These are phyloP conservation scores for Caradrina kadenii DNA, from an alignment of 2,888 invertebrate genomes.

Conservation along the genomic window DNA sequence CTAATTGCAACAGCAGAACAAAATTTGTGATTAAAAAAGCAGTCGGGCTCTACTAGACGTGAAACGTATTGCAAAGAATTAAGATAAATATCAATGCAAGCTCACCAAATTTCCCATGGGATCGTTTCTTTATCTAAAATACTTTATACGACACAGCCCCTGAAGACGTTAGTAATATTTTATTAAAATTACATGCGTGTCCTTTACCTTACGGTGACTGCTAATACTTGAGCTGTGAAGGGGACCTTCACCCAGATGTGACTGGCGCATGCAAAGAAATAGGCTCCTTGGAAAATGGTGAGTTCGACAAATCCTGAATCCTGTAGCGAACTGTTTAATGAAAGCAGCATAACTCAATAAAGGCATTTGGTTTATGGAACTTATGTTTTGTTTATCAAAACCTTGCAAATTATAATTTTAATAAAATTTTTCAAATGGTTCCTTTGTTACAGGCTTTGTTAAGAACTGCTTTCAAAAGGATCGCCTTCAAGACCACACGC, in stretches of 20 bases:
- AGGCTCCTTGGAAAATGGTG: constrained; percentile 2
- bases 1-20: no score
- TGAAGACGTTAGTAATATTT: constrained; percentile 13
- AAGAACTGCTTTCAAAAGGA: constrained; percentile 10
- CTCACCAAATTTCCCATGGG: constrained; percentile 15
- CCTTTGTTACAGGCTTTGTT: no score
- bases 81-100: not conserved
- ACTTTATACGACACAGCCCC: constrained; percentile 3
- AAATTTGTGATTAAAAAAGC: no score
- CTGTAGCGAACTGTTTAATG: not conserved
- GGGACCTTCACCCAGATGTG: constrained; percentile 15
- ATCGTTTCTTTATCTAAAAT: not conserved
- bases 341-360: constrained; percentile 1
- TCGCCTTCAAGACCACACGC: not conserved
- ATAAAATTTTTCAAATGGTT: not conserved
- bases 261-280: constrained; percentile 7
- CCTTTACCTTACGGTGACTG: constrained; percentile 9
- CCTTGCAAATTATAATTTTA: not conserved
- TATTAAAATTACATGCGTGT: constrained; percentile 23
- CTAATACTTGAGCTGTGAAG: constrained; percentile 6
- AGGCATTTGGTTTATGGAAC: not conserved
- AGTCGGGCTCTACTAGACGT: no score
- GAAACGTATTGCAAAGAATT: no score
- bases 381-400: not conserved
- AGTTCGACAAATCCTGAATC: not conserved